Evolutionary conservation across 1,140 invertebrate genomes (phyloP).

Genomic region (Pseudoatta argentina): DNA sequence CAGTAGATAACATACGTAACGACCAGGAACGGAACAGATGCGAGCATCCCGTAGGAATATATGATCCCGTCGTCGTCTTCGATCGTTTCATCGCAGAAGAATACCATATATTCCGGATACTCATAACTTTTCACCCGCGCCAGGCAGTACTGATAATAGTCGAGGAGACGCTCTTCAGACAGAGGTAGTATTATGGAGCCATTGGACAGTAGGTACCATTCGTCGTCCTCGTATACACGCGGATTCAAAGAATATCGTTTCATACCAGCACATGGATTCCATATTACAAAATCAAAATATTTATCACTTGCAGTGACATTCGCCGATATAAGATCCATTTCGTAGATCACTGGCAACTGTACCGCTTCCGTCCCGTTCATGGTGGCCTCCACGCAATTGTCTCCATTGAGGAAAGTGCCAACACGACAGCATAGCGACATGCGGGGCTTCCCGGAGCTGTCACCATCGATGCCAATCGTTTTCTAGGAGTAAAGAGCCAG

Average conservation of each 20-base stretch:
- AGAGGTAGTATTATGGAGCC: slow-evolving; percentile 74
- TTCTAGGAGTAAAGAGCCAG: slow-evolving; percentile 31
- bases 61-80: background rate
- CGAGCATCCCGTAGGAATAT: slow-evolving; percentile 83
- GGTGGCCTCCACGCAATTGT: slow-evolving; percentile 19
- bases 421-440: slow-evolving; percentile 51
- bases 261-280: slow-evolving; percentile 41
- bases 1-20: slow-evolving; percentile 90
- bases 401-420: background rate
- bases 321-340: slow-evolving; percentile 4
- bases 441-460: background rate
- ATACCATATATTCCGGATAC: slow-evolving; percentile 2
- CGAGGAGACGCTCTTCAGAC: slow-evolving; percentile 38
- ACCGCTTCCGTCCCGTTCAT: slow-evolving; percentile 23
- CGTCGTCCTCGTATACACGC: slow-evolving; percentile 68
- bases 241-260: slow-evolving; percentile 75
- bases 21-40: slow-evolving; percentile 90
- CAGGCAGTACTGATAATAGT: slow-evolving; percentile 77
- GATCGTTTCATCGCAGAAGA: slow-evolving; percentile 44
- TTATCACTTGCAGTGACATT: slow-evolving; percentile 44
- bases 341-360: slow-evolving; percentile 41
- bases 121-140: slow-evolving; percentile 37
- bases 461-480: background rate
- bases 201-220: slow-evolving; percentile 79
- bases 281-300: slow-evolving; percentile 19